Conservation (phyloP, 2,888 invertebrate species). For the Eupithecia insigniata region DNA sequence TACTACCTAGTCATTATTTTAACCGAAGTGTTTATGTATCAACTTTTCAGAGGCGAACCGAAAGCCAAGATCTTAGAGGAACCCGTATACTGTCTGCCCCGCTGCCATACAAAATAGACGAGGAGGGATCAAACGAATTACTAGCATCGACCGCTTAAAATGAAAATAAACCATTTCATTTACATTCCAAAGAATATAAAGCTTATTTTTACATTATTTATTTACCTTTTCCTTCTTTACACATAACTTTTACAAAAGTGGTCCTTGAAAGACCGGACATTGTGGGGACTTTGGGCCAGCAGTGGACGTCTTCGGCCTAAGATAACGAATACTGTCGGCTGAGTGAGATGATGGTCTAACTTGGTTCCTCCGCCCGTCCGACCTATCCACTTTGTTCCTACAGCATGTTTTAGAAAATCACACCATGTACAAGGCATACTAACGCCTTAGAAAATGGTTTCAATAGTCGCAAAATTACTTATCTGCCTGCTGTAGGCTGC, state of each 20-base stretch:
- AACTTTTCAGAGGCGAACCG: slow-evolving; percentile 43
- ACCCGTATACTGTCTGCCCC: slow-evolving; percentile 76
- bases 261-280: too few species aligned
- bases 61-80: slow-evolving; percentile 38
- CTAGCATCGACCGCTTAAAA: slow-evolving; percentile 48
- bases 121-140: slow-evolving; percentile 83
- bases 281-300: too few species aligned
- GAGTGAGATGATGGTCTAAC: too few species aligned
- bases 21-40: background rate
- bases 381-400: too few species aligned
- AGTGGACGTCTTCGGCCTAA: too few species aligned
- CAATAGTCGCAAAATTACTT: too few species aligned
- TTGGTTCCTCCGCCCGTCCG: too few species aligned
- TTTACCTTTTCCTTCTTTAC: background rate
- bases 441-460: too few species aligned
- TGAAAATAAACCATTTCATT: background rate
- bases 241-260: background rate
- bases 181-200: background rate
- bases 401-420: too few species aligned
- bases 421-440: too few species aligned
- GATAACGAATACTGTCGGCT: too few species aligned
- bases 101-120: slow-evolving; percentile 86
- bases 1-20: background rate
- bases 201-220: background rate
- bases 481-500: too few species aligned